Base-by-base conservation (phyloP, 2,888 invertebrate species). In the Agriopis marginaria region DNA sequence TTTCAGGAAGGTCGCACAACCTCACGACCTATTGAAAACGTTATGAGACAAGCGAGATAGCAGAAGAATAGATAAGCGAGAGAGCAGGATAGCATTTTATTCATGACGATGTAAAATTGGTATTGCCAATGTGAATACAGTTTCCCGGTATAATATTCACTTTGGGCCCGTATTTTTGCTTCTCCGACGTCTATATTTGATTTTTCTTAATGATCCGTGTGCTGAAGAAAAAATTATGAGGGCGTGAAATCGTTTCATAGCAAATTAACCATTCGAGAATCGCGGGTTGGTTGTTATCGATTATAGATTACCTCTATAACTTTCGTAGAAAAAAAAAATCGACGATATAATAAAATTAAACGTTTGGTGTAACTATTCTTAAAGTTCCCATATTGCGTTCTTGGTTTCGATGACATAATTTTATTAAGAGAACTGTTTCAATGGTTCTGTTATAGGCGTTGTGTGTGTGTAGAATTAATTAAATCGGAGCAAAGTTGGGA, bases 301-400 rank as follows among this genome's bases (percentile, higher is more conserved):
- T 89, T 89, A 87, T 82, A 86, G 85, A 89, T 89, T 88, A 88
- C 79, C 81, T 79, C 77, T 82, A 80, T 82, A 82, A 85, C 82
- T 79, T 83, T n/a, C n/a, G n/a, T n/a, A n/a, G n/a, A n/a, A n/a
- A n/a, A n/a, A n/a, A n/a, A n/a, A n/a, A n/a, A n/a, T n/a, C n/a
- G n/a, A n/a, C 63, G 14, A 77, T 76, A 75, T 74, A 78, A 45
- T 64, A 61, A 14, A 45, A 12, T 42, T 14, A 42, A 14, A 23
- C 23, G 23, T 23, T 45, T 45, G 11, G 11, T 45, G 17, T 58
- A 32, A 58, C 58, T 47, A 44, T 56, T 58, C 23, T 7, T 0
- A 12, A 58, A 7, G 17, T 12, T 23, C 11, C 7, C 11, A 23
- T 47, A 32, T 58, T 45, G 58, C n/a, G 7, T 44, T 8, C 12